These are phyloP conservation scores for Chlorops oryzae DNA, from an alignment of 1,140 invertebrate genomes.

Conservation along the genomic window DNA sequence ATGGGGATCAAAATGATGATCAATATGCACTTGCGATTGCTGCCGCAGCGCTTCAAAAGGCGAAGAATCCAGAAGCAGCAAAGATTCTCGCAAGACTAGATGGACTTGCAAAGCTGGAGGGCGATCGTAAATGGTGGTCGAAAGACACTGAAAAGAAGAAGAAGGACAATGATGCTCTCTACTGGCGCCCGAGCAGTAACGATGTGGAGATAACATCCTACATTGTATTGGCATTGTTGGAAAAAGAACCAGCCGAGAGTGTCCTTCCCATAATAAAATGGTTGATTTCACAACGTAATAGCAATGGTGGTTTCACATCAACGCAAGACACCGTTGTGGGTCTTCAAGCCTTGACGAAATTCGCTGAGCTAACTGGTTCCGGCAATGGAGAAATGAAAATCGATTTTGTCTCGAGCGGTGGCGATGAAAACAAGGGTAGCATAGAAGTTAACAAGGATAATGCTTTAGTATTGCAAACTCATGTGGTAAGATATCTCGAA, in stretches of 20 bases:
- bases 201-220: slow-evolving; percentile 77
- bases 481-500: slow-evolving; percentile 40
- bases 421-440: slow-evolving; percentile 36
- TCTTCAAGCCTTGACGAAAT: slow-evolving; percentile 58
- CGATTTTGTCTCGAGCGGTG: slow-evolving; percentile 20
- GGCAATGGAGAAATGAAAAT: slow-evolving; percentile 33
- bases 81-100: slow-evolving; percentile 32
- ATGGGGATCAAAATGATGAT: slow-evolving; percentile 64
- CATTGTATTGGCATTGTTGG: slow-evolving; percentile 59
- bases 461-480: slow-evolving; percentile 48
- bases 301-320: slow-evolving; percentile 69
- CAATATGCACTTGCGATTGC: slow-evolving; percentile 71
- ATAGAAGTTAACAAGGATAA: slow-evolving; percentile 46
- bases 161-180: not conserved
- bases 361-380: slow-evolving; percentile 48
- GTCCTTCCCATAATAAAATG: slow-evolving; percentile 59
- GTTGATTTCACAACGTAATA: slow-evolving; percentile 69
- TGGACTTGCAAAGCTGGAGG: slow-evolving; percentile 21
- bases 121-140: slow-evolving; percentile 38
- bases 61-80: slow-evolving; percentile 54
- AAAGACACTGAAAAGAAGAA: slow-evolving; percentile 36
- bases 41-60: slow-evolving; percentile 70
- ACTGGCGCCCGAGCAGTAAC: slow-evolving; percentile 52
- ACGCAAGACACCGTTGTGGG: slow-evolving; percentile 65
- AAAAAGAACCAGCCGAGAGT: slow-evolving; percentile 53